Percentiles rank a stretch among this genome's conserved stretches.
Evolutionary conservation across 2,113 vertebrate species (phyloP).

Genomic region (Rattus rattus): DNA sequence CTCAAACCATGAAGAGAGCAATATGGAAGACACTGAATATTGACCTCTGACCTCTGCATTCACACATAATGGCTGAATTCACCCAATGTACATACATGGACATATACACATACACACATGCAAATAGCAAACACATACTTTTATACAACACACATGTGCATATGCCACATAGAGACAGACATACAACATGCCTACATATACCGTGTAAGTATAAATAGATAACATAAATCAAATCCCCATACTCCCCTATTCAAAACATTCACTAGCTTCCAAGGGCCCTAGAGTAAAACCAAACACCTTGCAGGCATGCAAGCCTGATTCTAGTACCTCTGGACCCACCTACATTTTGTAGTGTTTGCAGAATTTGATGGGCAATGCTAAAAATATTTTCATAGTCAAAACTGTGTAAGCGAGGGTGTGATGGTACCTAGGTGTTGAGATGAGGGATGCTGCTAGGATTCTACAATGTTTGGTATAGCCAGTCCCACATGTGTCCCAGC

Average conservation of each 20-base stretch:
- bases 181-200: background rate
- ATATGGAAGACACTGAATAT: background rate
- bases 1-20: background rate
- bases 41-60: background rate
- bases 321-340: fast-evolving
- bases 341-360: background rate
- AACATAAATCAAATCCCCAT: background rate
- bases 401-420: fast-evolving
- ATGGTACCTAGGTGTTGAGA: background rate
- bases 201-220: background rate
- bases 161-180: background rate
- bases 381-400: background rate
- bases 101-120: background rate
- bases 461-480: fast-evolving
- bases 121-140: background rate
- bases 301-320: background rate
- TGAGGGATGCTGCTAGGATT: background rate
- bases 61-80: background rate
- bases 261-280: background rate
- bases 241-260: background rate
- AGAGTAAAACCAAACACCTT: background rate
- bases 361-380: too few species aligned
- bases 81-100: background rate
- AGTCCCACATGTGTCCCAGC: fast-evolving
- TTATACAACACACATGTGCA: background rate